phyloP scores from a whole-genome alignment of 2,113 vertebrate species.

The Dipodomys ordii region DNA sequence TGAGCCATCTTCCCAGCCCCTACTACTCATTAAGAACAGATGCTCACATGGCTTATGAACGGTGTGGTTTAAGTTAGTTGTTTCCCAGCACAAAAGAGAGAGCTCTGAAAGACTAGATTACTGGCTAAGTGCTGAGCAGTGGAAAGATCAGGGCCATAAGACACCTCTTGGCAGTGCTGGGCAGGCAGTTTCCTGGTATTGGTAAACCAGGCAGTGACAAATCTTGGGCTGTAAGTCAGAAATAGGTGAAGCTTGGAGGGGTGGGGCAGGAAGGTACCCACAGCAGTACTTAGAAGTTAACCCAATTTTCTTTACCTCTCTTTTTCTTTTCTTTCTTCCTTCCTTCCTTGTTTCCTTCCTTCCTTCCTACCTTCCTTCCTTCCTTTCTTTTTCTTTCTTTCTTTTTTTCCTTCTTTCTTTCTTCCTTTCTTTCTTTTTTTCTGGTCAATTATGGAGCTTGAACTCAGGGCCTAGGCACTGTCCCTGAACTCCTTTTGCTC shows the following conservation, averaged over 20 bases:
- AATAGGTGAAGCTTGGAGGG: background rate
- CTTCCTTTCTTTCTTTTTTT: too few relatives aligned
- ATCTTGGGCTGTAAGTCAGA: background rate
- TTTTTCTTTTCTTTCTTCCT: too few relatives aligned
- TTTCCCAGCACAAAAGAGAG: background rate
- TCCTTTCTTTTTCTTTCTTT: too few relatives aligned
- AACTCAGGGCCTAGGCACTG: too few relatives aligned
- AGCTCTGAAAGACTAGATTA: background rate
- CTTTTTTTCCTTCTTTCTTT: too few relatives aligned
- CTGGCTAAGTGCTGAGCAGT: background rate
- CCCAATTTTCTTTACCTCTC: background rate
- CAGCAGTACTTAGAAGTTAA: background rate
- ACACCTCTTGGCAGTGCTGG: background rate
- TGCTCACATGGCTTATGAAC: background rate
- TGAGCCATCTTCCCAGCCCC: too few relatives aligned
- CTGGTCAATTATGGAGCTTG: too few relatives aligned
- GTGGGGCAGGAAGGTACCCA: rapidly evolving
- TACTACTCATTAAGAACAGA: background rate
- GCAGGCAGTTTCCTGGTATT: background rate
- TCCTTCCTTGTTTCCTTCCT: too few relatives aligned
- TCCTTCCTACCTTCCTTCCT: too few relatives aligned
- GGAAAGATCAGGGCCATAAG: background rate
- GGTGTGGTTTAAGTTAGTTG: background rate
- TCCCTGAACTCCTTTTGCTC: too few relatives aligned
- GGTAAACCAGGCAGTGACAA: background rate